Conservation (phyloP, 2,888 invertebrate species). For the Drosophila helvetica region DNA sequence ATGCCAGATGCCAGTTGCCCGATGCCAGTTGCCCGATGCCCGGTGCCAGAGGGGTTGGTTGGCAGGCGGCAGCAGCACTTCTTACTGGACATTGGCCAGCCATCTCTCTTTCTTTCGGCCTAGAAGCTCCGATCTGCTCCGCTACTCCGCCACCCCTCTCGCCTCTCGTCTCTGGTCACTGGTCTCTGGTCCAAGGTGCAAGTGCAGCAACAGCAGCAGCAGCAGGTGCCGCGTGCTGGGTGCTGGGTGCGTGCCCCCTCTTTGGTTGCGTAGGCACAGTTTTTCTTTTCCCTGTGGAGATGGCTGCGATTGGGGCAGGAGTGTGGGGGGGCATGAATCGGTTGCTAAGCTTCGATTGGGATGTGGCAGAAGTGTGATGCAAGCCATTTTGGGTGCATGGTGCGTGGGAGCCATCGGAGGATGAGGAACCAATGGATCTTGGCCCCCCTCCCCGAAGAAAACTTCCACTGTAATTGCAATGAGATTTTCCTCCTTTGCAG, state of each 20-base stretch:
- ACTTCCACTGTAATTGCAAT: too few relatives aligned
- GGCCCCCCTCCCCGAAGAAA: too few relatives aligned
- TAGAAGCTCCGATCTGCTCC: conserved; percentile 21
- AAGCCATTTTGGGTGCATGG: background rate
- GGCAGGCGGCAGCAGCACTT: conserved; percentile 73
- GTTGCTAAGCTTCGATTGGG: background rate
- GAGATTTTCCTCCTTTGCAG: too few relatives aligned
- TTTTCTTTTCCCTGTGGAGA: conserved; percentile 36
- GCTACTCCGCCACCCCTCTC: conserved; percentile 16
- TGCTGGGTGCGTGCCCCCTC: background rate
- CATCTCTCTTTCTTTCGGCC: conserved; percentile 63
- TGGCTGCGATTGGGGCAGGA: conserved; percentile 37
- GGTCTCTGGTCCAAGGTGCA: conserved; percentile 12
- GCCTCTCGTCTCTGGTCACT: conserved; percentile 3
- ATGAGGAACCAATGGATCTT: background rate
- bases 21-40: background rate
- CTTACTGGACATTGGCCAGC: conserved; percentile 69
- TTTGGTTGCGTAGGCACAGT: conserved; percentile 14
- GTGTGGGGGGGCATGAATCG: background rate
- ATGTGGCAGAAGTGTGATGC: background rate
- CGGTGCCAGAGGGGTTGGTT: conserved; percentile 54
- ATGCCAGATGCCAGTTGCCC: conserved; percentile 5
- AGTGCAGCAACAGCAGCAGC: conserved; percentile 15
- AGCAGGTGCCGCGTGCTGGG: background rate
- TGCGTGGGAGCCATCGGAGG: background rate